Percentiles rank a stretch among this genome's conserved stretches.
phyloP scores from a whole-genome alignment of 2,797 vertebrate species.

The Chelidonichthys spinosus region DNA sequence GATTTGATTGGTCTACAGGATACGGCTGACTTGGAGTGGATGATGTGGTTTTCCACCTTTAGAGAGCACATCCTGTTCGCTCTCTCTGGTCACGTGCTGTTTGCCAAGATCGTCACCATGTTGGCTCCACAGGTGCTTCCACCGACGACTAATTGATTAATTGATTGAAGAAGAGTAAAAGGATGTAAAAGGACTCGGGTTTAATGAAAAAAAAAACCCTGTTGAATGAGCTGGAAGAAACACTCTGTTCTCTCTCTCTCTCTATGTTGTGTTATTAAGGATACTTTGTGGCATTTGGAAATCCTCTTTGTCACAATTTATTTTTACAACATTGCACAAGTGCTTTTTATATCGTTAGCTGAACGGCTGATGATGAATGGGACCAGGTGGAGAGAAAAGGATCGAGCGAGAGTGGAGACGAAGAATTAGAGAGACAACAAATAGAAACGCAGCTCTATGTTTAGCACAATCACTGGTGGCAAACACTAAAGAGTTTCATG shows the following conservation, averaged over 20 bases:
- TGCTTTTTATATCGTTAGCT: slow-evolving; percentile 47
- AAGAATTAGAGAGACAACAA: slow-evolving; percentile 24
- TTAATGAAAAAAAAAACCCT: slow-evolving; percentile 15
- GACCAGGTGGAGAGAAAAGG: slow-evolving; percentile 37
- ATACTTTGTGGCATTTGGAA: slow-evolving; percentile 32
- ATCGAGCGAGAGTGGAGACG: not conserved
- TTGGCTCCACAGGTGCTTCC: slow-evolving; percentile 89
- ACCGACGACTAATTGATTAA: slow-evolving; percentile 13
- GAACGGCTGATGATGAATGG: slow-evolving; percentile 44
- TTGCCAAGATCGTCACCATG: slow-evolving; percentile 96
- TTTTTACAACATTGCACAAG: slow-evolving; percentile 38
- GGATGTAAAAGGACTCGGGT: not conserved
- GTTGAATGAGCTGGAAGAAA: slow-evolving; percentile 10
- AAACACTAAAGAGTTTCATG: not conserved
- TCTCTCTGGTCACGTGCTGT: slow-evolving; percentile 93
- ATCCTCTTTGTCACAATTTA: slow-evolving; percentile 41
- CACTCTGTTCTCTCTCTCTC: not conserved
- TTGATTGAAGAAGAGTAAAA: slow-evolving; percentile 1
- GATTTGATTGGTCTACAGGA: slow-evolving; percentile 82
- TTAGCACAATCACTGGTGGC: slow-evolving; percentile 23
- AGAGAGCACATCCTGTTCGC: slow-evolving; percentile 92
- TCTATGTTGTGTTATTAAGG: not conserved
- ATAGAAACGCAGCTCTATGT: slow-evolving; percentile 25
- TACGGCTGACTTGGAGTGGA: slow-evolving; percentile 93
- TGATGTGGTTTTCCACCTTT: slow-evolving; percentile 98